Evolutionary conservation across 1,140 invertebrate genomes (phyloP).

Genomic region (Acromyrmex charruanus): DNA sequence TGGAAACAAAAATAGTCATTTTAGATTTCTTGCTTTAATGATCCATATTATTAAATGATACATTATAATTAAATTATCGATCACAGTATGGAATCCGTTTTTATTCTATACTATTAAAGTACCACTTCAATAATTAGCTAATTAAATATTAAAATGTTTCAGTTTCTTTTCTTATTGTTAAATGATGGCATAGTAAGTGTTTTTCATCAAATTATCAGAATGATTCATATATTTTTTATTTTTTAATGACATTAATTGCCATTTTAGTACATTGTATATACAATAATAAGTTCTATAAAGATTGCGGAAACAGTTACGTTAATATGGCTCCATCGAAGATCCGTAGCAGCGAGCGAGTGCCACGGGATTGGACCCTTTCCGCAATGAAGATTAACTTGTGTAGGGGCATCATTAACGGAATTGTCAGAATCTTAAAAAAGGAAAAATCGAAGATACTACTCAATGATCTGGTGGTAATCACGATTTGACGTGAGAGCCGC

Average conservation of each 20-base stretch:
- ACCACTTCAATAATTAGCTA: not conserved
- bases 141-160: not conserved
- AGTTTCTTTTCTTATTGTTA: not conserved
- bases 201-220: not conserved
- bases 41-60: not conserved
- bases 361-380: not conserved
- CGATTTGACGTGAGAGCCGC: conserved; percentile 68
- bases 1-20: conserved; percentile 71
- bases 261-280: not conserved
- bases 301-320: conserved; percentile 20
- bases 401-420: conserved; percentile 66
- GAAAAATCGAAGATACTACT: conserved; percentile 12
- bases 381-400: conserved; percentile 42
- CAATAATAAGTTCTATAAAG: not conserved
- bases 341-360: not conserved
- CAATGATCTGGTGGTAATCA: conserved; percentile 62
- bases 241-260: not conserved
- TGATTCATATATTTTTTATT: not conserved
- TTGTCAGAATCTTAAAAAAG: conserved; percentile 63
- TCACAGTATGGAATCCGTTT: not conserved
- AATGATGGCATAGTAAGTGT: not conserved
- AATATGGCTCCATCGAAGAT: not conserved
- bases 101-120: not conserved
- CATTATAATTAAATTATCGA: not conserved
- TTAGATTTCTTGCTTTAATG: not conserved